Percentiles rank a stretch among this genome's conserved stretches.
Evolutionary conservation across 2,113 vertebrate species (phyloP).

Genomic region (Eulacestoma nigropectus): DNA sequence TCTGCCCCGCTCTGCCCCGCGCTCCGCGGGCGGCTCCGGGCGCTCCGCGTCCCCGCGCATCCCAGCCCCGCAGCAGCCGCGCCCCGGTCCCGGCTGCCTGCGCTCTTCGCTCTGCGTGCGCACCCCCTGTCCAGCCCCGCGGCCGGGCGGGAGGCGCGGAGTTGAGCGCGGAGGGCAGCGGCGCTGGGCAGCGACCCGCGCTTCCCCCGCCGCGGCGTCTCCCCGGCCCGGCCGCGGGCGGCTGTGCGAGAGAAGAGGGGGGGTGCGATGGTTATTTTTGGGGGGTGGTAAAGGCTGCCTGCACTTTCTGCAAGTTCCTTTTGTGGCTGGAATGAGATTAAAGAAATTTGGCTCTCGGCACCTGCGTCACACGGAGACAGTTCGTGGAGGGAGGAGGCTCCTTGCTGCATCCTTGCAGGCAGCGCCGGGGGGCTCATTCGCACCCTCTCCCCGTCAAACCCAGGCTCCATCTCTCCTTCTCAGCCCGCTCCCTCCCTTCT

Average conservation of each 20-base stretch:
- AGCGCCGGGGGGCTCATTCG: not conserved
- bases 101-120: fast-evolving
- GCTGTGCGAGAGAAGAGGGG: not conserved
- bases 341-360: constrained; percentile 12
- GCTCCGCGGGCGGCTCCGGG: not conserved
- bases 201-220: not conserved
- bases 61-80: not conserved
- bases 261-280: not conserved
- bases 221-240: not conserved
- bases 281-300: not conserved
- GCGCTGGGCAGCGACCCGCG: not conserved
- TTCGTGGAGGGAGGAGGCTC: not conserved
- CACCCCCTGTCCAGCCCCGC: not conserved
- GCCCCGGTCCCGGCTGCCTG: not conserved
- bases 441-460: not conserved
- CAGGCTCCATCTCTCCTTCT: not conserved
- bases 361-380: not conserved
- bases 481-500: not conserved
- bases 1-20: not conserved
- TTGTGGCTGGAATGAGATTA: not conserved
- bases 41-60: not conserved
- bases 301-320: constrained; percentile 29
- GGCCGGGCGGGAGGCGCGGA: not conserved
- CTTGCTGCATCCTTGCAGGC: not conserved
- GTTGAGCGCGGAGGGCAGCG: not conserved